phyloP scores from a whole-genome alignment of 1,140 invertebrate genomes.

The Physella acuta region DNA sequence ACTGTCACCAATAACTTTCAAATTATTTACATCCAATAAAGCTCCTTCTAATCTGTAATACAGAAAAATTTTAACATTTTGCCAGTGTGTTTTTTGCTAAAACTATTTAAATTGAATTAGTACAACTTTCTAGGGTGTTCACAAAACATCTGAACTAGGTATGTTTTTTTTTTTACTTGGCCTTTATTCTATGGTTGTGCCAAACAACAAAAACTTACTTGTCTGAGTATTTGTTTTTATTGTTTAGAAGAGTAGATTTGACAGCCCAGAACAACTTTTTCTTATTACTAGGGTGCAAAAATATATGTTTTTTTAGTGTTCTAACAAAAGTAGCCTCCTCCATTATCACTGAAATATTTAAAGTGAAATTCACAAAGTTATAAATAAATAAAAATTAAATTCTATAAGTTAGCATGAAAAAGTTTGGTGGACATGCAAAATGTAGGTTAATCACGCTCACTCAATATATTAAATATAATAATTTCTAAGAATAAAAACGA shows the following conservation, averaged over 20 bases:
- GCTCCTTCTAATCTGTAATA: slow-evolving; percentile 15
- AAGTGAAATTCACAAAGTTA: no score
- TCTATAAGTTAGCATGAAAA: no score
- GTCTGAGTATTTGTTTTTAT: slow-evolving; percentile 22
- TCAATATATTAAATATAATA: no score
- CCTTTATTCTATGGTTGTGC: neutral
- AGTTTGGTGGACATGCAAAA: no score
- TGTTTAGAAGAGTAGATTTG: neutral
- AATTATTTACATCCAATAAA: slow-evolving; percentile 16
- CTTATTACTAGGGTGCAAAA: slow-evolving; percentile 12
- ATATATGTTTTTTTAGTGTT: slow-evolving; percentile 19
- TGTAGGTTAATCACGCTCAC: no score
- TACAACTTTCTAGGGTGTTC: neutral
- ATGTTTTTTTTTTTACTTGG: neutral
- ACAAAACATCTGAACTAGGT: neutral
- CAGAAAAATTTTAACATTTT: neutral
- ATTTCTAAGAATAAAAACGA: no score
- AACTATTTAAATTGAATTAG: neutral
- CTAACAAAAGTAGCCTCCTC: slow-evolving; percentile 13
- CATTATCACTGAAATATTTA: no score
- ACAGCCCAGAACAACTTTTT: neutral
- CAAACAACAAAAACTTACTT: slow-evolving; percentile 1
- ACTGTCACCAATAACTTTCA: slow-evolving; percentile 21
- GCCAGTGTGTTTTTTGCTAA: neutral
- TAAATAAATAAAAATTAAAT: no score